Base-by-base conservation (phyloP, 2,797 vertebrate species). In the Dallia pectoralis region DNA sequence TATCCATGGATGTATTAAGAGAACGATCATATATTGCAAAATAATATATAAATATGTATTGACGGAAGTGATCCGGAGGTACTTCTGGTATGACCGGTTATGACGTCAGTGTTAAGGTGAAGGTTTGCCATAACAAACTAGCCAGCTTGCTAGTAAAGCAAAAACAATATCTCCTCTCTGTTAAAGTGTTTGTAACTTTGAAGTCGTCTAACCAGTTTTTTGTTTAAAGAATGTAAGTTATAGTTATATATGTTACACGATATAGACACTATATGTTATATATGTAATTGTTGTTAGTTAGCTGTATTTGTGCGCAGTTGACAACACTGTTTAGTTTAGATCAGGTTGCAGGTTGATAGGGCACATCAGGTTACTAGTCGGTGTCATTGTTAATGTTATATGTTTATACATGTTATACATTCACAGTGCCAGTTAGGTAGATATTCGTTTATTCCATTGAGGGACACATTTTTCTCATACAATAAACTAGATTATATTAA, bases 51-150 rank as follows among this genome's bases (percentile, higher is more conserved):
- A n/a, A n/a, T n/a, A n/a, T n/a, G n/a, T n/a, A n/a, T n/a, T n/a
- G n/a, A n/a, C n/a, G n/a, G n/a, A n/a, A n/a, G 40, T 44, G 40
- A 44, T 12, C 9, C 40, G 40, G 40, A 44, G 14, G 40, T 44
- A 2, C 11, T 40, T 44, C 14, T 44, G n/a, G n/a, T 7, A 44
- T 14, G 9, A 3, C 33, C 8, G 33, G 33, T 3, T 36, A 36
- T 36, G 33, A 36, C 33, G 33, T 36, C 8, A 3, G 33, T 36
- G 8, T 36, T 84, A 81, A 86, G 72, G 74, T 72, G 1, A 75
- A 70, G 73, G 74, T 70, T 19, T 78, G 85, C 59, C 82, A 86
- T 85, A 89, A 87, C 79, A 86, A n/a, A 84, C 84, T 61, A 79
- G 15, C 73, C n/a, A 15, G 29, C 67, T 36, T 74, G 40, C 40